These are phyloP conservation scores for Phainopepla nitens DNA, from an alignment of 2,113 vertebrate genomes.

Conservation along the genomic window DNA sequence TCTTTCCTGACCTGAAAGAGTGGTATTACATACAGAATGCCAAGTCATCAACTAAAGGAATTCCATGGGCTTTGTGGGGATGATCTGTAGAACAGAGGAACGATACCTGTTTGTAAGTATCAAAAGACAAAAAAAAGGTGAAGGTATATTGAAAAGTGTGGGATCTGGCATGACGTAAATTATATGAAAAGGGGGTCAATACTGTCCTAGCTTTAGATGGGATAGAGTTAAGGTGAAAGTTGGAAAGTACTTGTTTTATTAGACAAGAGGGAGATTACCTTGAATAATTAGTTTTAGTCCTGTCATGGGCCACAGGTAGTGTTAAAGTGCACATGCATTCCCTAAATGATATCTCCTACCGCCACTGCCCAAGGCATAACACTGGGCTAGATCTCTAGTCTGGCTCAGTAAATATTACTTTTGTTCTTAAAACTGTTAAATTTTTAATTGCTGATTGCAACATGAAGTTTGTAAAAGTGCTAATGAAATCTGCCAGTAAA, in stretches of 20 bases:
- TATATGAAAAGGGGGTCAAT: neutral
- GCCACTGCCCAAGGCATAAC: neutral
- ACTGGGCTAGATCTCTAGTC: neutral
- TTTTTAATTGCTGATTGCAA: neutral
- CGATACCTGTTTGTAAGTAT: neutral
- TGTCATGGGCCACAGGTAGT: neutral
- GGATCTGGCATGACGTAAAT: neutral
- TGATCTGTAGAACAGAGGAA: neutral
- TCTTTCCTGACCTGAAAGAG: neutral
- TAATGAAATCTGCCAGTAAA: neutral
- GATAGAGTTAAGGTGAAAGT: neutral
- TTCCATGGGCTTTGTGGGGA: neutral
- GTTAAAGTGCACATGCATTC: rapidly evolving
- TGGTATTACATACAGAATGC: neutral
- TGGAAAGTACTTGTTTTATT: neutral
- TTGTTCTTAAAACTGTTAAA: neutral
- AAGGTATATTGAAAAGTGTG: neutral
- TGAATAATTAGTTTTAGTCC: neutral
- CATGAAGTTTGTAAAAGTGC: neutral
- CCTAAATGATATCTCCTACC: neutral
- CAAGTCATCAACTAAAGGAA: neutral
- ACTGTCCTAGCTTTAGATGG: neutral
- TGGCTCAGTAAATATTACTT: neutral
- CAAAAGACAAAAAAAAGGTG: neutral
- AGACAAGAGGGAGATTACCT: neutral